Evolutionary conservation across 2,888 invertebrate genomes (phyloP), one percentile per base, ranked within the genome.

Genomic region (Rhaphigaster nebulosa): DNA sequence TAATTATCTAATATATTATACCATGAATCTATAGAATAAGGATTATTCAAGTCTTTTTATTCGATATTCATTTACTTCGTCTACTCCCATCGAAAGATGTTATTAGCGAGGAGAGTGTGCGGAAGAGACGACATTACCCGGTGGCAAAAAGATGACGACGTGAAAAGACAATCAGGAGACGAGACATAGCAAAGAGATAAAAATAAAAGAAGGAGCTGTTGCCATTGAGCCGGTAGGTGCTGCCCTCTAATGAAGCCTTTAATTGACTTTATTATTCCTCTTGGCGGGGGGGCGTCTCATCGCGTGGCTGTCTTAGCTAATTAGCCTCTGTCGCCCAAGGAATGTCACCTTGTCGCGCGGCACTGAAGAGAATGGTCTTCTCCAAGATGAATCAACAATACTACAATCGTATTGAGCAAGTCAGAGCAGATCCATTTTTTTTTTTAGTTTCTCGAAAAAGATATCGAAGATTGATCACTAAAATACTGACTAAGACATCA

Each of bases 111-210:
- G 0, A 2, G 84, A 50, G n/a, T 5, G 84, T 45, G 45, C 18
- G 45, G 45, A 84, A 45, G 80, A 80, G 18, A 45, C 45, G 84
- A 84, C 84, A 50, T 45, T 41, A 3, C 84, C 45, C n/a, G 84
- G 84, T 84, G 45, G 84, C 45, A 84, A 84, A 84, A 84, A 84
- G 84, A 84, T 41, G 13, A 84, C 41, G 84, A 84, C 84, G 45
- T 4, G 45, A 45, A 45, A 84, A 84, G 84, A 84, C 84, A 84
- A 84, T 84, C 84, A 84, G n/a, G 84, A 50, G n/a, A 80, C 41
- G 84, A 45, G 84, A 84, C 84, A 45, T 50, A n/a, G 84, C 84
- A 84, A 84, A 84, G 84, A 84, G 84, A 84, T 84, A 45, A 84
- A 70, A 84, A 80, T 38, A 80, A 80, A 80, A 45, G 80, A 23